Evolutionary conservation across 2,888 invertebrate species (phyloP), one percentile per base, ranked within the genome.

Genomic region (Alviniconcha strummeri): DNA sequence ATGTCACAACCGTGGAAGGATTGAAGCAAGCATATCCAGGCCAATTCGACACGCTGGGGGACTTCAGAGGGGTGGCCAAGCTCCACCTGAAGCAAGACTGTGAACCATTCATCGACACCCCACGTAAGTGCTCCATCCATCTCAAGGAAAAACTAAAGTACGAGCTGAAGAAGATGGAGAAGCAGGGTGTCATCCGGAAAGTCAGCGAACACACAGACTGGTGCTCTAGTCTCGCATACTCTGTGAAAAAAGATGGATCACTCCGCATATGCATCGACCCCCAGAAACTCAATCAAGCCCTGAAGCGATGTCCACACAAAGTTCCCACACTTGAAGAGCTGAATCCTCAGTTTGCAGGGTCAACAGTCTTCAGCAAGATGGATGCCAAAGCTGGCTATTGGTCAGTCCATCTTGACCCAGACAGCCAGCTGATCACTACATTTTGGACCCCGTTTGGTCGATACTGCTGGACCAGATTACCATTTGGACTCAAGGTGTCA

Each of bases 381-480:
- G 87, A 88, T 76, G 86, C 87, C 13, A 87, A 87, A 56, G 74
- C 84, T 4, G 88, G 87, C 56, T 88, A 87, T 60, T 86, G 86
- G 87, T 69, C 79, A 17, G 56, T 86, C 9, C 19, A 74, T 13
- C 54, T 88, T 9, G 84, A 86, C n/a, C 71, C 81, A n/a, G 69
- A 82, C 9, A 81, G 81, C 57, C 86, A 87, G 57, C 78, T 84
- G 5, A 80, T 86, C 4, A 88, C 87, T 7, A 88, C 85, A 11
- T 89, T 85, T 75, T 13, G 57, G 5, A 85, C 83, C 5, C 87
- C 87, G 0, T 86, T 86, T 83, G 87, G 88, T 11, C 36, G 85
- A 55, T 85, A 84, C 67, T 84, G 84, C 17, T 87, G 80, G 72
- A 36, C 36, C 15, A 19, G 84, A 36, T 81, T 88, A n/a, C n/a